Evolutionary conservation across 2,113 vertebrate species (phyloP).

Genomic region (Onychorhynchus coronatus): DNA sequence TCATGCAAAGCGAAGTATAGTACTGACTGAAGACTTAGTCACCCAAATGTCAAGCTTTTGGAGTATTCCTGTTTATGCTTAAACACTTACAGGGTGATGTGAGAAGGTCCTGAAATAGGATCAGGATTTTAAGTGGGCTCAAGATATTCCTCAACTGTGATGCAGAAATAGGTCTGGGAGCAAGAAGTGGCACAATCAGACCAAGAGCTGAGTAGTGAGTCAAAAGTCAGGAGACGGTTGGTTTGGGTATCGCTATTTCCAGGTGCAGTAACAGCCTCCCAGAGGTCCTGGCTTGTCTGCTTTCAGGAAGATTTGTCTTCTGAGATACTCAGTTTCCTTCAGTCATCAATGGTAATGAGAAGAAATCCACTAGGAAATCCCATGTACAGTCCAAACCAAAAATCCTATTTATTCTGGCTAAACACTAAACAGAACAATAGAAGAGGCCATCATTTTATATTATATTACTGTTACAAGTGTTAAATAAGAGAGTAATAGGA

Average conservation of each 20-base stretch:
- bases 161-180: not conserved
- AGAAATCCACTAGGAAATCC: not conserved
- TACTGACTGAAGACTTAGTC: not conserved
- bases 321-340: not conserved
- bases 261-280: not conserved
- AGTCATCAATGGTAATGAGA: not conserved
- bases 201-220: not conserved
- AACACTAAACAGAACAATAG: not conserved
- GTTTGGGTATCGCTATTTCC: not conserved
- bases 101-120: not conserved
- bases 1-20: not conserved
- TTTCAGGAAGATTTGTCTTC: not conserved
- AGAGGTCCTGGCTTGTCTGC: not conserved
- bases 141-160: not conserved
- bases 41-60: not conserved
- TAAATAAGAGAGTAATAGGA: not conserved
- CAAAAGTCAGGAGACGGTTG: not conserved
- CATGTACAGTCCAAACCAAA: not conserved
- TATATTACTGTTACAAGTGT: not conserved
- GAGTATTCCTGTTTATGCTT: not conserved
- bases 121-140: not conserved
- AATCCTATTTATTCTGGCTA: not conserved
- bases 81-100: not conserved
- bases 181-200: rapidly evolving
- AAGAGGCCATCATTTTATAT: not conserved